Evolutionary conservation across 2,797 vertebrate species (phyloP).

Genomic region (Petrocephalus schoutedeni): DNA sequence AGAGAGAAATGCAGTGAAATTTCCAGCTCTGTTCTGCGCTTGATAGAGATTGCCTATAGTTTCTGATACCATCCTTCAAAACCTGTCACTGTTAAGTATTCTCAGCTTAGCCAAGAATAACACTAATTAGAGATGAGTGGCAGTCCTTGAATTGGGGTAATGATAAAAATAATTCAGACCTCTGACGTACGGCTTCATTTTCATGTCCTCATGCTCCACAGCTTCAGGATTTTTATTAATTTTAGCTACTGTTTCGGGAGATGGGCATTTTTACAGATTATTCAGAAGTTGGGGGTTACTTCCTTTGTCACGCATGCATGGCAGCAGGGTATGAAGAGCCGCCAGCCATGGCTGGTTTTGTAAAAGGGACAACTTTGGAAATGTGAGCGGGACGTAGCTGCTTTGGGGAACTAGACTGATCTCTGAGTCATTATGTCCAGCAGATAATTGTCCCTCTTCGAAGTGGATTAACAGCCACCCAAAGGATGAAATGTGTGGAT

Average conservation of each 20-base stretch:
- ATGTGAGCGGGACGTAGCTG: not conserved
- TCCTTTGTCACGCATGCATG: too few species aligned
- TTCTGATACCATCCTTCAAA: not conserved
- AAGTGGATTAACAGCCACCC: constrained; percentile 30
- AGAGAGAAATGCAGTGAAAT: not conserved
- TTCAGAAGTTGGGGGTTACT: not conserved
- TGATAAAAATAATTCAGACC: not conserved
- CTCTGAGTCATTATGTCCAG: not conserved
- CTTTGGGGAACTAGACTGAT: not conserved
- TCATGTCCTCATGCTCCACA: not conserved
- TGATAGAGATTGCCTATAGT: not conserved
- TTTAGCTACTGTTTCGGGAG: not conserved
- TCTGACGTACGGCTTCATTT: not conserved
- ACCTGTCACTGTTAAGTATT: not conserved
- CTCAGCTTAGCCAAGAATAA: not conserved
- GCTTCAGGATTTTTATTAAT: not conserved
- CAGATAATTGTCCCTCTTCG: constrained; percentile 36
- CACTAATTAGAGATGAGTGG: not conserved
- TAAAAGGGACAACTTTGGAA: not conserved
- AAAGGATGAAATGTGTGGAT: constrained; percentile 27
- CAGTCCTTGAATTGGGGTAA: not conserved
- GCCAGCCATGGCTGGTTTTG: not conserved
- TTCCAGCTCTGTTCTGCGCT: not conserved
- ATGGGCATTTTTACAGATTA: not conserved
- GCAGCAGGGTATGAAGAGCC: not conserved